Evolutionary conservation across 2,888 invertebrate species (phyloP), one percentile per base, ranked within the genome.

Genomic region (Herminia tarsipennalis): DNA sequence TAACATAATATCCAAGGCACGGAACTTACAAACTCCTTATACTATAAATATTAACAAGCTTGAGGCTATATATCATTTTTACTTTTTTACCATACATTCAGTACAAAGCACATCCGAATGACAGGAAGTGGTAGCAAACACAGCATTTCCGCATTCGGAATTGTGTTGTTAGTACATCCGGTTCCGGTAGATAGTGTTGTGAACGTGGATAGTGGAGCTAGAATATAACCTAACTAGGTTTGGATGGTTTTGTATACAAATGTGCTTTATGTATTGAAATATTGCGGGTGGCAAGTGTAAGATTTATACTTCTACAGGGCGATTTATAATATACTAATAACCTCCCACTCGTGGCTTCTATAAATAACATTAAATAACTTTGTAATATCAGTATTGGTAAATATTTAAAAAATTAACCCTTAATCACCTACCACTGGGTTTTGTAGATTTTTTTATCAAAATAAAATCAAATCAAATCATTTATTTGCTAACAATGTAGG

Each of bases 61-160:
- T 33, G 5, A 24, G 13, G 13, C 34, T 38, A 48, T 66, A 48
- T 17, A 63, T 65, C 60, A 63, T 47, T 49, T 20, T 41, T 40
- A 27, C 29, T 55, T 66, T 64, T 66, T 66, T 64, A 41, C 20
- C 46, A 47, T 39, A 33, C 41, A 41, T 22, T 36, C 46, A 55
- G 56, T 61, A 53, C 59, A 66, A 52, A 65, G 60, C 58, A 58
- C 46, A 55, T 49, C 50, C 55, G 51, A 60, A 56, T 54, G 50
- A 52, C 66, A 58, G 70, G 70, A 71, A 71, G 62, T 59, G 58
- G 59, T 67, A 52, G 65, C 67, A 61, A 70, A 67, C 66, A 61
- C 58, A 61, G 61, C 70, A 58, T 59, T 67, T 71, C 70, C 71
- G 67, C 16, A 40, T 64, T 62, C 60, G 43, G 62, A 66, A 62